Evolutionary conservation across 2,113 vertebrate genomes (phyloP), one percentile per base, ranked within the genome.

Genomic region (Onychostoma macrolepis): DNA sequence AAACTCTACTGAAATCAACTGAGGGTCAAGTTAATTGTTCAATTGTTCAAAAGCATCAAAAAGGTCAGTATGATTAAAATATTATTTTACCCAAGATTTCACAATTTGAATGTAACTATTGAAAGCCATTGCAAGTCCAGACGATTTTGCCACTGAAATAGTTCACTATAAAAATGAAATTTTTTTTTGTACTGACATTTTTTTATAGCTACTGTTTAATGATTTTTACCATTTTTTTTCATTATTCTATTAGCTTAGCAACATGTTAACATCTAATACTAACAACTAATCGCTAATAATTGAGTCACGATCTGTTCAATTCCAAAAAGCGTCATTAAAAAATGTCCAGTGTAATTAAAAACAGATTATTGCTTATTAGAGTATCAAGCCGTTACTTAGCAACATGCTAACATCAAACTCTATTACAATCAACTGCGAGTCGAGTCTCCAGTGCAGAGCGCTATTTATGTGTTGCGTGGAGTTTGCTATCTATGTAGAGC

Each of bases 301-400:
- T 74, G 9, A n/a, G 38, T n/a, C 5, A 43, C 6, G 72, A 75
- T 26, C 17, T 11, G 30, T 41, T 72, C 69, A 74, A 43, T 41
- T 75, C 2, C 36, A 43, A 75, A 74, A 43, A 26, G 72, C 12
- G 6, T 15, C 12, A 26, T 41, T 72, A 72, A 38, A 41, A 24
- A 26, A 75, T 9, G 3, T 26, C 9, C 36, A n/a, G 21, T n/a
- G 36, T 41, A 38, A 45, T 48, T 76, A 76, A 76, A 76, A 76
- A 76, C 7, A 76, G n/a, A 48, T 76, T 26, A 48, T 45, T 74
- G 19, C n/a, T 48, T 17, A 76, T 76, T 45, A 45, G 41, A 48
- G 41, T 76, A 76, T 28, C 12, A 76, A 48, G 74, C 41, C 26
- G 74, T 76, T 76, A 76, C 74, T 76, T 48, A 45, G 74, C 74